phyloP scores from a whole-genome alignment of 2,113 vertebrate species.

The Calonectris borealis region DNA sequence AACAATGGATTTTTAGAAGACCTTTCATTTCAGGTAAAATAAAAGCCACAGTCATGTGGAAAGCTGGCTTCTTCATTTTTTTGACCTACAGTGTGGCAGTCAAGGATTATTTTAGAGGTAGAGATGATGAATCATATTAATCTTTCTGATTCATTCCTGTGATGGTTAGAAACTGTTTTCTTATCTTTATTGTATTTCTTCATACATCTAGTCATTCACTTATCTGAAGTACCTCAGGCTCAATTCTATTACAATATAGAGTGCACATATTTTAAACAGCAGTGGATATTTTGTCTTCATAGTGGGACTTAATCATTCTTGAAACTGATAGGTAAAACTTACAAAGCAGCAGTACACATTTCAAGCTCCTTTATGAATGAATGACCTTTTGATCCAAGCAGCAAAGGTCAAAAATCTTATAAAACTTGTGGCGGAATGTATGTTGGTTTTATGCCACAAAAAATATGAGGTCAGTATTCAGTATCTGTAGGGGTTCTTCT shows the following conservation, averaged over 20 bases:
- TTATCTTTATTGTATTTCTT: conserved; percentile 62
- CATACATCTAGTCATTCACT: conserved; percentile 15
- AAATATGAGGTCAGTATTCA: background rate
- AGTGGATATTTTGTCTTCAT: background rate
- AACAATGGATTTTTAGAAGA: background rate
- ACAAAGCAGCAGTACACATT: background rate
- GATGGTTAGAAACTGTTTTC: conserved; percentile 37
- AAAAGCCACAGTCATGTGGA: background rate
- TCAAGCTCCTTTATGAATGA: background rate
- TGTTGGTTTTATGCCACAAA: background rate
- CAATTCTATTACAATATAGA: conserved; percentile 8
- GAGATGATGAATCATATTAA: conserved; percentile 15
- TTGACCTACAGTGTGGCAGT: background rate
- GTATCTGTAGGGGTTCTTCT: background rate
- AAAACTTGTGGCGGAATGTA: background rate
- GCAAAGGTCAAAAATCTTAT: background rate
- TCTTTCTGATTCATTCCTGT: conserved; percentile 29
- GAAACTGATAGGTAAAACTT: background rate
- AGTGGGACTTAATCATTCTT: background rate
- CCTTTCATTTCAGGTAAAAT: background rate
- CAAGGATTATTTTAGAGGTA: conserved; percentile 10
- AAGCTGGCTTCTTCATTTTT: background rate
- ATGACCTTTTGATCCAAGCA: background rate
- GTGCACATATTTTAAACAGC: conserved; percentile 17
- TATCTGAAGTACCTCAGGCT: conserved; percentile 40